Base-by-base conservation (phyloP, 2,888 invertebrate species). In the Drosophila heteroneura region DNA sequence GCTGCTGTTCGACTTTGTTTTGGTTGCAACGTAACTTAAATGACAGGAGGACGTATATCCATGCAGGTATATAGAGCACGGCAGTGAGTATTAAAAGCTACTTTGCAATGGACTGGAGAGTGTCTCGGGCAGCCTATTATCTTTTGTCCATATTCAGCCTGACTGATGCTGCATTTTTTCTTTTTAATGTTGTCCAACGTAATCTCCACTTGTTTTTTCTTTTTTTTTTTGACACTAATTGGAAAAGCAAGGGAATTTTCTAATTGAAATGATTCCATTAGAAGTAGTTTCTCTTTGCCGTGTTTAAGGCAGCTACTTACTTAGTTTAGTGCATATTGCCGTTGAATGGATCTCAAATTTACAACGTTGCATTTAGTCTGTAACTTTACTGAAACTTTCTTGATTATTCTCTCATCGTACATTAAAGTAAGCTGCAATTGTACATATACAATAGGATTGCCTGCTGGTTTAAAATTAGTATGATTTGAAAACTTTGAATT, bases 21-120 rank as follows among this genome's bases (percentile, higher is more conserved):
- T 51, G 74, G 58, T 65, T 49, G 44, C 49, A 56, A 67, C 68
- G 63, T 73, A 69, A 68, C 56, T 44, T 51, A 76, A 72, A 78
- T 53, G 30, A 41, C 33, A 22, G 16, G 3, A n/a, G 16, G 19
- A 68, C 53, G 30, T 56, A 52, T 62, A 70, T 53, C 60, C 68
- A 74, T 61, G 39, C 62, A 66, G 72, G 74, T 81, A 65, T 39
- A 53, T 53, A 16, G 19, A 33, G 32, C 12, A 19, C 22, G 3
- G 39, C 22, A 26, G 30, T 9, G 10, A 30, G 57, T 32, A 33
- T 37, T 63, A 47, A 32, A 33, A 51, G 44, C 47, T 22, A 56
- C 59, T 60, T 26, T 57, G 30, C 53, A 53, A 41, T 49, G 59
- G 35, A 47, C 52, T 61, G 54, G 72, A 49, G 22, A 52, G 57